Base-by-base conservation (phyloP, 1,140 invertebrate species). In the Drosophila ohnishii region DNA sequence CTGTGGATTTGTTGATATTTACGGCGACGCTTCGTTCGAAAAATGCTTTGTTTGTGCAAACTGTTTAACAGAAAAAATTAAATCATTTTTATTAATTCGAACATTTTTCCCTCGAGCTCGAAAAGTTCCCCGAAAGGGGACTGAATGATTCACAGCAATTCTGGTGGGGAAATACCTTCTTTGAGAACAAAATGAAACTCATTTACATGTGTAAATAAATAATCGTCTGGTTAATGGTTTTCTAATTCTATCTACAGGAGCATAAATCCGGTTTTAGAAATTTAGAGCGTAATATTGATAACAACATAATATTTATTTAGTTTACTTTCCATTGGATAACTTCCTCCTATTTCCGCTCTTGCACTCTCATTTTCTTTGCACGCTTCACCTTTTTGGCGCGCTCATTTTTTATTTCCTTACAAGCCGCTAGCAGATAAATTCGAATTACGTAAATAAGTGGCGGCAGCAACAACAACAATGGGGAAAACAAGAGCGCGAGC, bases 381-480 rank as follows among this genome's bases (percentile, higher is more conserved):
- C 32, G 30, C 34, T 55, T 55, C 19, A 55, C 51, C 51, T 55
- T 37, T 30, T 66, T 50, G 34, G 34, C 34, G 64, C 32, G 34
- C 51, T 55, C 51, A 9, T 51, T 51, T 75, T 66, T 62, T 71
- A 65, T 65, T 76, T 66, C 34, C 42, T 67, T 66, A 35, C 19
- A 34, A 66, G 34, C 61, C 61, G 56, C 28, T n/a, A 34, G 32
- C 30, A 82, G 83, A 82, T 82, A 79, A 86, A 76, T 86, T 77
- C 57, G 81, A 79, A 86, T 86, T 86, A 86, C 63, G 72, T 87
- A 87, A 86, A 87, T 83, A 83, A 72, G 67, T 67, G 75, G 63
- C 30, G 25, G 22, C 56, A 42, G 16, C 35, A 13, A 35, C 28
- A 48, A 37, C 63, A 63, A 48, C 25, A 47, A 34, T 10, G 19